Percentiles rank a stretch among this genome's conserved stretches.
Evolutionary conservation across 1,140 invertebrate genomes (phyloP).

Genomic region (Aphelenchoides fujianensis): DNA sequence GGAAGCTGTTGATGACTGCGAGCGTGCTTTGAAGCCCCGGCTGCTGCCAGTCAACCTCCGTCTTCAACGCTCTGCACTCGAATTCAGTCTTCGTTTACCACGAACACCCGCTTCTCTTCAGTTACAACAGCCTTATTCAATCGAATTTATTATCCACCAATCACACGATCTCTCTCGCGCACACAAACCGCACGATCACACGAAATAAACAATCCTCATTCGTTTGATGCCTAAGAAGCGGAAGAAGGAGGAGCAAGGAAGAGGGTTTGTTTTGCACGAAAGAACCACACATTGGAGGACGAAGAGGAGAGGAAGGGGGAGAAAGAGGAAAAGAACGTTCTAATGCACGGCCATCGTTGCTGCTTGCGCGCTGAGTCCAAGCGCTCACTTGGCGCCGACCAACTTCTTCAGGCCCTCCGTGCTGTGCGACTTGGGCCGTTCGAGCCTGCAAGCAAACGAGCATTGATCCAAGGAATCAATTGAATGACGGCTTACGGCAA

Average conservation of each 20-base stretch:
- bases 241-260: too few species aligned
- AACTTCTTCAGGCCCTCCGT: conserved; percentile 73
- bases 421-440: conserved; percentile 90
- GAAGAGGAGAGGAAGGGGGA: not conserved
- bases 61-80: too few species aligned
- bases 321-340: not conserved
- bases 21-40: too few species aligned
- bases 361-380: not conserved
- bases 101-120: too few species aligned
- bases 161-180: not conserved
- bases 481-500: too few species aligned
- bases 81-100: too few species aligned
- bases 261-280: conserved; percentile 5
- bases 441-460: too few species aligned
- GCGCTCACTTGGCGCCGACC: conserved; percentile 36
- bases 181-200: not conserved
- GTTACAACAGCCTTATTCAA: too few species aligned
- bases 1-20: too few species aligned
- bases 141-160: not conserved
- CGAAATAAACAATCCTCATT: too few species aligned
- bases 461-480: too few species aligned
- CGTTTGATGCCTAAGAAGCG: not conserved
- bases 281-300: not conserved
- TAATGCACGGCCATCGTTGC: not conserved
- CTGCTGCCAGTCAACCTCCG: too few species aligned